phyloP scores from a whole-genome alignment of 2,888 invertebrate species.

The Troglohyphantes excavatus region DNA sequence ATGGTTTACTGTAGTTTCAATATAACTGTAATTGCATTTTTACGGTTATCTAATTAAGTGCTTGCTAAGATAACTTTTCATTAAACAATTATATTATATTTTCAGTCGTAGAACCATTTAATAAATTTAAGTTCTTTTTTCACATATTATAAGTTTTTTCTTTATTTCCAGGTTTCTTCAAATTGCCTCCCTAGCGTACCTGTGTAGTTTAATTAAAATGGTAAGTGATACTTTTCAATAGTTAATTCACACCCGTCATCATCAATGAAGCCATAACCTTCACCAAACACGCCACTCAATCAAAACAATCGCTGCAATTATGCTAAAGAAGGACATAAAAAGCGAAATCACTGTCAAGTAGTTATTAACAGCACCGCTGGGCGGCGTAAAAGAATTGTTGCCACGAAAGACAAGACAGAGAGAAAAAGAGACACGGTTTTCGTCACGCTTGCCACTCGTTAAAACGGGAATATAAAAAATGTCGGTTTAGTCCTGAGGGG shows the following conservation, averaged over 20 bases:
- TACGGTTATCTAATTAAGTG: too few relatives aligned
- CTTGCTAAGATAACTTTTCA: too few relatives aligned
- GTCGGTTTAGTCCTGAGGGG: constrained; percentile 26
- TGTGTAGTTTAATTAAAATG: constrained; percentile 77
- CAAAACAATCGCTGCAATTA: neutral
- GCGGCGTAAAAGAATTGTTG: constrained; percentile 19
- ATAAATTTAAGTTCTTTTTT: neutral
- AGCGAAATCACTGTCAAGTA: neutral
- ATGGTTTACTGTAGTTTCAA: too few relatives aligned
- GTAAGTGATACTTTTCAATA: constrained; percentile 22
- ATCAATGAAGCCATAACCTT: neutral
- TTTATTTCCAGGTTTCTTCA: constrained; percentile 69
- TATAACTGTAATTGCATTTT: too few relatives aligned
- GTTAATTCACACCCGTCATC: neutral
- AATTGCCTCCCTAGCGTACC: constrained; percentile 78
- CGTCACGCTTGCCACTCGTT: constrained; percentile 50
- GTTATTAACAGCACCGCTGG: neutral
- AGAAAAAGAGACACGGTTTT: constrained; percentile 37
- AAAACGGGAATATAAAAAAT: constrained; percentile 55
- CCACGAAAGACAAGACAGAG: constrained; percentile 35
- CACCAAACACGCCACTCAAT: neutral
- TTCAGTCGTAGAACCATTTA: neutral
- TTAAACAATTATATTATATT: constrained; percentile 5
- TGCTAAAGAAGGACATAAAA: neutral
- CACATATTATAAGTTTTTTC: neutral